Conservation (phyloP, 2,113 vertebrate species). For the Thinocorus orbignyianus region DNA sequence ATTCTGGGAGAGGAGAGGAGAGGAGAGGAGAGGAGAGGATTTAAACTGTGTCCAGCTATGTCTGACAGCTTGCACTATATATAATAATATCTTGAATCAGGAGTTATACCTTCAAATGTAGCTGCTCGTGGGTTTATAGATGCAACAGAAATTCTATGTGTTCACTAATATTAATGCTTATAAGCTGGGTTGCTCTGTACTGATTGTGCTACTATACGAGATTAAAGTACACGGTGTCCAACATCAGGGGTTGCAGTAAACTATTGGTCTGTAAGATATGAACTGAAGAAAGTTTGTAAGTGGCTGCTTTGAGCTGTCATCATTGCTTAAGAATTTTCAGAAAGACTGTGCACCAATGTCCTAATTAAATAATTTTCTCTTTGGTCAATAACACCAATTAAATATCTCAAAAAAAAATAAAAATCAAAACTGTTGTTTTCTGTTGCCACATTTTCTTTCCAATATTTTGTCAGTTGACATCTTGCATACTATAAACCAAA, state of each 20-base stretch:
- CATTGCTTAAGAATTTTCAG: not conserved
- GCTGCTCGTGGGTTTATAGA: not conserved
- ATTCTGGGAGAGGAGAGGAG: not conserved
- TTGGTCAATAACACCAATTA: not conserved
- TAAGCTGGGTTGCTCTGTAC: not conserved
- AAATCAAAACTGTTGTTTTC: not conserved
- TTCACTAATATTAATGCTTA: not conserved
- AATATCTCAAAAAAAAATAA: not conserved
- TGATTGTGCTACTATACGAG: not conserved
- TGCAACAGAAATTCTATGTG: not conserved
- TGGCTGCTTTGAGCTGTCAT: not conserved
- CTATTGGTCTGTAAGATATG: not conserved
- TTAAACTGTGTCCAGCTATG: not conserved
- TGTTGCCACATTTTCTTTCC: not conserved
- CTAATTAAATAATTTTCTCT: not conserved
- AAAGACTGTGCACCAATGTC: not conserved
- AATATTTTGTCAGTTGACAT: not conserved
- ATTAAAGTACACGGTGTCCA: not conserved
- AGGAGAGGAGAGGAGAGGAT: not conserved
- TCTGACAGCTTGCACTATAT: not conserved
- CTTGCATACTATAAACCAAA: not conserved
- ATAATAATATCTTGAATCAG: not conserved
- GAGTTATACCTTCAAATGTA: not conserved
- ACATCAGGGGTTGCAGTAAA: not conserved
- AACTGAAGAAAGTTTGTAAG: not conserved